phyloP scores from a whole-genome alignment of 2,888 invertebrate genomes.

The Uloborus plumipes region DNA sequence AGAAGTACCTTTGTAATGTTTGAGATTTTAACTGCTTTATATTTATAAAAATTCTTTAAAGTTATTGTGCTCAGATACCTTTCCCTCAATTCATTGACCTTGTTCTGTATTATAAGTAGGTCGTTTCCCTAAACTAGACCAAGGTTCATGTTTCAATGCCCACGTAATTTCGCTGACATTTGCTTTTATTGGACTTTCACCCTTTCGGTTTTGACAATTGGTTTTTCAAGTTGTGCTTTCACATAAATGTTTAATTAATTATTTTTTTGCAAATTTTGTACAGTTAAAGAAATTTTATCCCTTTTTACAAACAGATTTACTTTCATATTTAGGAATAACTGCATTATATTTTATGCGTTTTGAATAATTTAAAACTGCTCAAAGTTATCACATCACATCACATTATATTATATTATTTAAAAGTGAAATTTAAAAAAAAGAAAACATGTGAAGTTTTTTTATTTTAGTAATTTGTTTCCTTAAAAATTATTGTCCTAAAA shows the following conservation, averaged over 20 bases:
- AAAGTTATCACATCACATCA: too few relatives aligned
- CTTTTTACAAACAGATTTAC: not conserved
- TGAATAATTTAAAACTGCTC: too few relatives aligned
- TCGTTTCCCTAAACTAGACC: conserved; percentile 17
- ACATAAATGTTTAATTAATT: not conserved
- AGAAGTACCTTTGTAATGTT: not conserved
- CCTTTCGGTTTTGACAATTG: not conserved
- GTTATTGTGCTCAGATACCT: not conserved
- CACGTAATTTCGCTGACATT: not conserved
- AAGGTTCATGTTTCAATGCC: not conserved
- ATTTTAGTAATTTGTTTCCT: not conserved
- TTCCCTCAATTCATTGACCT: conserved; percentile 30
- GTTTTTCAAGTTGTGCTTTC: not conserved
- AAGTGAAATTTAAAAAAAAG: too few relatives aligned
- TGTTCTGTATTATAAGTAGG: conserved; percentile 46
- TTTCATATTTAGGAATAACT: too few relatives aligned
- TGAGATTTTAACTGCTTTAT: not conserved
- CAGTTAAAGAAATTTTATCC: not conserved
- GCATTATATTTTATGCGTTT: too few relatives aligned
- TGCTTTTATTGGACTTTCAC: not conserved
- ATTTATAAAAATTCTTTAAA: not conserved
- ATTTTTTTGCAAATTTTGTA: not conserved
- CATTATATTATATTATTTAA: too few relatives aligned
- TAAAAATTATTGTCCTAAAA: too few relatives aligned
- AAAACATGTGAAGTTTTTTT: not conserved